Conservation (phyloP, 1,140 invertebrate species). For the Drosophila miranda region DNA sequence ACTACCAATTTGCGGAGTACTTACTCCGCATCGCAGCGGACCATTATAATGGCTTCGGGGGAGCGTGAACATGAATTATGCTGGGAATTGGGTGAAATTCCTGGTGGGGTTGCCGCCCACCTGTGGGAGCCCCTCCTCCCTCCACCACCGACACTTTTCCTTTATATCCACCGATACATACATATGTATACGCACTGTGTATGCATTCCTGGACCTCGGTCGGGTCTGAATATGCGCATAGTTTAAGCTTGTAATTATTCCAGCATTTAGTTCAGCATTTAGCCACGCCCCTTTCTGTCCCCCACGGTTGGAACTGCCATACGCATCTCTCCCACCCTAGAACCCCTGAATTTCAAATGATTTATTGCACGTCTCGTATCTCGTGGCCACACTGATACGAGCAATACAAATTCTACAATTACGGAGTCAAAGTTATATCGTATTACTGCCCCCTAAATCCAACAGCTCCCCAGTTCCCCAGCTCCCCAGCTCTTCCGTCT, state of each 20-base stretch:
- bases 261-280: conserved; percentile 75
- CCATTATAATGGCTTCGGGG: conserved; percentile 56
- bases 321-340: neutral
- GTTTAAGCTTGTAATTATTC: conserved; percentile 76
- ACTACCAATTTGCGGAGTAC: conserved; percentile 65
- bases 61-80: conserved; percentile 70
- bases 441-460: too few relatives aligned
- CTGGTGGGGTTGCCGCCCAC: conserved; percentile 11
- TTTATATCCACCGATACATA: neutral
- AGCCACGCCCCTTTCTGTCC: conserved; percentile 9
- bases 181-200: conserved; percentile 8
- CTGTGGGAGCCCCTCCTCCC: conserved; percentile 24
- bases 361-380: conserved; percentile 63
- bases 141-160: neutral
- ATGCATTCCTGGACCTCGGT: conserved; percentile 23
- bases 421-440: conserved; percentile 21
- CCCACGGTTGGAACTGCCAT: too few relatives aligned
- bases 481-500: neutral
- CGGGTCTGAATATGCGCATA: conserved; percentile 68
- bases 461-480: neutral
- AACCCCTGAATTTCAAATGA: conserved; percentile 51
- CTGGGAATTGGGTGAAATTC: conserved; percentile 54
- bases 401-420: conserved; percentile 50
- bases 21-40: conserved; percentile 38
- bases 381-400: conserved; percentile 31